Conservation (phyloP, 1,140 invertebrate genomes). For the Zaprionus capensis region DNA sequence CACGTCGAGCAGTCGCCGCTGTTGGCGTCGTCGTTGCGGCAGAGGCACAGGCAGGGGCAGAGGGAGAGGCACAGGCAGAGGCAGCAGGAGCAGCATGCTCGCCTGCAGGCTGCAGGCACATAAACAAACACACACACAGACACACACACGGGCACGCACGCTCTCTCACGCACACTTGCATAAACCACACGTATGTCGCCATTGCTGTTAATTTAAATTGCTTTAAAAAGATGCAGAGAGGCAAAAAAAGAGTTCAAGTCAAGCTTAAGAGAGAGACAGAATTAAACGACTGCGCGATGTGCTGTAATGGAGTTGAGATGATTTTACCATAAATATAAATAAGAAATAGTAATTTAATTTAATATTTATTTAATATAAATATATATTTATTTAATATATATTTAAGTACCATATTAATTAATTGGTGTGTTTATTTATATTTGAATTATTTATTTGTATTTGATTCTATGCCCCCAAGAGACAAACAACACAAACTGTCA, state of each 20-base stretch:
- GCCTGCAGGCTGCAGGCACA: slow-evolving; percentile 35
- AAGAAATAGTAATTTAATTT: not conserved
- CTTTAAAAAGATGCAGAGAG: slow-evolving; percentile 63
- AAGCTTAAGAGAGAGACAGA: not conserved
- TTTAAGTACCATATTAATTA: too few species aligned
- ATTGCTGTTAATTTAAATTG: slow-evolving; percentile 82
- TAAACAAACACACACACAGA: slow-evolving; percentile 57
- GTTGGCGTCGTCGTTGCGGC: slow-evolving; percentile 20
- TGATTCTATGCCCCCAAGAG: too few species aligned
- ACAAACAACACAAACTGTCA: too few species aligned
- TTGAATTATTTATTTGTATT: too few species aligned
- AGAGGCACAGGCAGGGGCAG: not conserved
- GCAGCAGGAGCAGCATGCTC: slow-evolving; percentile 4
- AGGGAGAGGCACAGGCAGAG: too few species aligned
- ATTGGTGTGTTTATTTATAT: too few species aligned
- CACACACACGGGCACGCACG: slow-evolving; percentile 7
- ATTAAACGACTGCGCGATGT: not conserved
- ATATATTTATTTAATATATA: not conserved
- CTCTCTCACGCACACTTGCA: slow-evolving; percentile 31
- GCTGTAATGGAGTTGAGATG: not conserved
- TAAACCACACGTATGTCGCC: slow-evolving; percentile 50
- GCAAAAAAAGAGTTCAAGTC: slow-evolving; percentile 18
- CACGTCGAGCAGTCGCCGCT: slow-evolving; percentile 54
- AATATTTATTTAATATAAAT: too few species aligned
- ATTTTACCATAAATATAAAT: not conserved